Conservation (phyloP, 2,888 invertebrate genomes). For the Parthenolecanium corni region DNA sequence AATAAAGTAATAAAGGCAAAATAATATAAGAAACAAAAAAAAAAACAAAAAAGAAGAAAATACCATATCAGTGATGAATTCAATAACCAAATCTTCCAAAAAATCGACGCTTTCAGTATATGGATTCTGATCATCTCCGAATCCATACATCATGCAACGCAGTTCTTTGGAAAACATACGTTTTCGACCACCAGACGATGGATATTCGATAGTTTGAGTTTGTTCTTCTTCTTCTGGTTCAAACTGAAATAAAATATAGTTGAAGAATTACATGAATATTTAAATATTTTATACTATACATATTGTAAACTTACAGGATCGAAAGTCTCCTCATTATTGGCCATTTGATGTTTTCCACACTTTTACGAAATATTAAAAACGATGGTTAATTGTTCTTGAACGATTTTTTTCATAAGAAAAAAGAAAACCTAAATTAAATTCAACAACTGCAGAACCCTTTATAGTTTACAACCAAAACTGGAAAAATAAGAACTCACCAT, state of each 20-base stretch:
- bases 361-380: no score
- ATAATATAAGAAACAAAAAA: no score
- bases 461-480: no score
- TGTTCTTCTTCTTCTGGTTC: constrained; percentile 35
- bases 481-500: no score
- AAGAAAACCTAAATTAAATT: no score
- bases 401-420: no score
- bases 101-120: constrained; percentile 97
- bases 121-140: constrained; percentile 98
- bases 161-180: constrained; percentile 82
- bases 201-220: constrained; percentile 31
- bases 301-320: constrained; percentile 6
- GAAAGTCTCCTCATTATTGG: constrained; percentile 17
- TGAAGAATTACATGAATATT: background rate
- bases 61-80: constrained; percentile 92
- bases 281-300: background rate
- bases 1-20: background rate
- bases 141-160: constrained; percentile 98
- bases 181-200: constrained; percentile 51
- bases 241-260: background rate
- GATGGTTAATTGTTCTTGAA: no score
- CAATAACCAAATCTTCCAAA: constrained; percentile 92
- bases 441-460: no score
- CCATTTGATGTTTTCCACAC: no score
- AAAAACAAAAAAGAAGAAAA: background rate